phyloP scores from a whole-genome alignment of 2,888 invertebrate species.

The Drosophila cognata region DNA sequence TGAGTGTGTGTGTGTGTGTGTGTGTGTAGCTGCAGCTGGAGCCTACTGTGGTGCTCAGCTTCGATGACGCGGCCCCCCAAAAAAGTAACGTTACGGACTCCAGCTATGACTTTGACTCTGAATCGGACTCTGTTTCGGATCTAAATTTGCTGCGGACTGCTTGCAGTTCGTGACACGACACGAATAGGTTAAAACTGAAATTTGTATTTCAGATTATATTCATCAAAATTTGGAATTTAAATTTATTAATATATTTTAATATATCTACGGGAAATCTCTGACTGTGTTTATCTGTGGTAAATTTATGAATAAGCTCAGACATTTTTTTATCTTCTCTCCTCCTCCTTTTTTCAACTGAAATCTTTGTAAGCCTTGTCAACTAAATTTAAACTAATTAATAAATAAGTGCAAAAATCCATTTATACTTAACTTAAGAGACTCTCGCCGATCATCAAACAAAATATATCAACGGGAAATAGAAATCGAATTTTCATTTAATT shows the following conservation, averaged over 20 bases:
- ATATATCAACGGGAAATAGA: background rate
- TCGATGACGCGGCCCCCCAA: slow-evolving; percentile 63
- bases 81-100: slow-evolving; percentile 51
- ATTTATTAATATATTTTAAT: too few species aligned
- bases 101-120: slow-evolving; percentile 33
- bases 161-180: slow-evolving; percentile 22
- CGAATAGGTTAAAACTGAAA: background rate
- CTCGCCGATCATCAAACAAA: background rate
- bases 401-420: background rate
- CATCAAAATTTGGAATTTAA: background rate
- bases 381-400: background rate
- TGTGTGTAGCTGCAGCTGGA: slow-evolving; percentile 45
- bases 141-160: slow-evolving; percentile 8
- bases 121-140: slow-evolving; percentile 14
- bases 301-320: background rate
- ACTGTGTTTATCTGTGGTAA: background rate
- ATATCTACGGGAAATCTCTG: background rate
- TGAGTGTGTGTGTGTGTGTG: slow-evolving; percentile 14
- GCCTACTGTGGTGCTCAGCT: slow-evolving; percentile 47
- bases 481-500: background rate
- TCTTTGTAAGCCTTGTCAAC: background rate
- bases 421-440: background rate
- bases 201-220: background rate
- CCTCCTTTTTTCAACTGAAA: too few species aligned
- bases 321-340: background rate